A percentile compares a stretch with the other conserved stretches of the same genome.
Evolutionary conservation across 2,797 vertebrate species (phyloP).

Genomic region (Apogon talboti): DNA sequence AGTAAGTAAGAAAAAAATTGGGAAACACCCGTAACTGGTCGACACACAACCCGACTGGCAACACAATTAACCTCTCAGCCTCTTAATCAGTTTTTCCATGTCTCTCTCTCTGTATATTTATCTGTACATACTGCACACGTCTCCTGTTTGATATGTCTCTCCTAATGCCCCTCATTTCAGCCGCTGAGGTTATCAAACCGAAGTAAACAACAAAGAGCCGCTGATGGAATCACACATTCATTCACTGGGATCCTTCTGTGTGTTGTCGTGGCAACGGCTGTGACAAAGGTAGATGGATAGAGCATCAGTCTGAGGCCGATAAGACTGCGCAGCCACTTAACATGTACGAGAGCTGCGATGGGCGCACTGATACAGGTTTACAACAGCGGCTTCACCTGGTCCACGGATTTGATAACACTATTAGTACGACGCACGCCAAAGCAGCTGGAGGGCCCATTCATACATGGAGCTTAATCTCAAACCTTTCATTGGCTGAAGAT

Average conservation of each 20-base stretch:
- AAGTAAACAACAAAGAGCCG: conserved; percentile 41
- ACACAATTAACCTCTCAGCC: neutral
- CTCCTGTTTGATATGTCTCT: conserved; percentile 22
- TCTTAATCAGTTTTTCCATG: conserved; percentile 8
- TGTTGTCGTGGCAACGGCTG: conserved; percentile 48
- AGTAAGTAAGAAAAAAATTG: too few species aligned
- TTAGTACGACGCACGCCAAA: too few species aligned
- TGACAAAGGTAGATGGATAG: conserved; percentile 31
- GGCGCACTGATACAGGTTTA: conserved; percentile 3
- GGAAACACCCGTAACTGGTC: too few species aligned
- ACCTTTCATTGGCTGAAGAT: too few species aligned
- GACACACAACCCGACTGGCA: neutral
- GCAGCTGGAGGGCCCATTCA: too few species aligned
- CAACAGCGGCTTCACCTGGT: conserved; percentile 1
- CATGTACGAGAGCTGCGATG: conserved; percentile 13
- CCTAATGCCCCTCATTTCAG: conserved; percentile 29
- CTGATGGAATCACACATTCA: conserved; percentile 37
- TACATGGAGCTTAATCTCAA: too few species aligned
- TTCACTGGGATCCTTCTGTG: conserved; percentile 33
- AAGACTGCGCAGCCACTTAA: conserved; percentile 11
- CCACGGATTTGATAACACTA: neutral
- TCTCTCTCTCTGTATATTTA: neutral
- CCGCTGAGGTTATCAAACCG: conserved; percentile 60
- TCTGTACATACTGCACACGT: neutral
- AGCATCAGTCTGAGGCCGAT: conserved; percentile 19